Evolutionary conservation across 2,888 invertebrate species (phyloP).

Genomic region (Parthenolecanium corni): DNA sequence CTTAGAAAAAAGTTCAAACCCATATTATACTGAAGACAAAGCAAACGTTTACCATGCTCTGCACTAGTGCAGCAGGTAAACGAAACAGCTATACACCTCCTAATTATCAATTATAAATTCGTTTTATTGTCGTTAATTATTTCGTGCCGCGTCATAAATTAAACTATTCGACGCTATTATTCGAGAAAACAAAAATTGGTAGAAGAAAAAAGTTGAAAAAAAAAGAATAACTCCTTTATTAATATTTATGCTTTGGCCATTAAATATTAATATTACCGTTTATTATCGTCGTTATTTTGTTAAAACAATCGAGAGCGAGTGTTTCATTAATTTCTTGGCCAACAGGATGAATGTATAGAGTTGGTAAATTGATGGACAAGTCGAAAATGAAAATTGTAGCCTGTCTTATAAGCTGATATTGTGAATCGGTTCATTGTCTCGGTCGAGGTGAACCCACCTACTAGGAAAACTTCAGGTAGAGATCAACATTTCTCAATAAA

Average conservation of each 20-base stretch:
- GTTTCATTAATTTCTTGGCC: slow-evolving; percentile 17
- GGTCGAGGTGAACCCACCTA: too few relatives aligned
- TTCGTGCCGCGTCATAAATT: slow-evolving; percentile 28
- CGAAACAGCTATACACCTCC: slow-evolving; percentile 20
- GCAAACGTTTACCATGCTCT: too few relatives aligned
- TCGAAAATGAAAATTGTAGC: too few relatives aligned
- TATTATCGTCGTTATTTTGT: slow-evolving; percentile 18
- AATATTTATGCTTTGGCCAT: slow-evolving; percentile 24
- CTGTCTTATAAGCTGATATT: too few relatives aligned
- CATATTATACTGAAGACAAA: too few relatives aligned
- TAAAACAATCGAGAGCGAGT: slow-evolving; percentile 25
- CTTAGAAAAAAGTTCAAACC: too few relatives aligned
- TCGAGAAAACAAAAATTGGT: neutral
- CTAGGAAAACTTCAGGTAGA: too few relatives aligned
- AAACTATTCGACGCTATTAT: slow-evolving; percentile 22
- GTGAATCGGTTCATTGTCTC: too few relatives aligned
- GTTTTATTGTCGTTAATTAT: slow-evolving; percentile 28
- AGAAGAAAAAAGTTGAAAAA: neutral
- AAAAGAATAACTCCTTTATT: slow-evolving; percentile 12
- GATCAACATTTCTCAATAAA: too few relatives aligned
- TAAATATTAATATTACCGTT: slow-evolving; percentile 26
- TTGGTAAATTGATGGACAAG: too few relatives aligned
- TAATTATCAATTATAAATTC: slow-evolving; percentile 28
- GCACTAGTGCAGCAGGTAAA: slow-evolving; percentile 13
- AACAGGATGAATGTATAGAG: too few relatives aligned